Conservation (phyloP, 2,113 vertebrate species). For the Stictonetta naevosa region DNA sequence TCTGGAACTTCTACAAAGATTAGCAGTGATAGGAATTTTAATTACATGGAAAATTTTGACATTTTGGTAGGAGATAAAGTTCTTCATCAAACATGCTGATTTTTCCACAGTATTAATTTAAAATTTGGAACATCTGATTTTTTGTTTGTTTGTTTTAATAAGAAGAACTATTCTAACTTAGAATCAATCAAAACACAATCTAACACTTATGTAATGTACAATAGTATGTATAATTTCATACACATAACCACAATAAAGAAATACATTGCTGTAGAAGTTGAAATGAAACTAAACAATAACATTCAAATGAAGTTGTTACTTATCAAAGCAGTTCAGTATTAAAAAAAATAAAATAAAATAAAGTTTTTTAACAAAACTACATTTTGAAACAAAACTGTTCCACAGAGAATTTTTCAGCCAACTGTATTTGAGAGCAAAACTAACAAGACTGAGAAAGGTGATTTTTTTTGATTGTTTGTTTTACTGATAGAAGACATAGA, state of each 20-base stretch:
- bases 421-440: not conserved
- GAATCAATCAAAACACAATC: not conserved
- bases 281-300: not conserved
- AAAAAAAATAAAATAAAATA: no score
- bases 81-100: not conserved
- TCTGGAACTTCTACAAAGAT: not conserved
- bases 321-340: not conserved
- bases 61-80: not conserved
- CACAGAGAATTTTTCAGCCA: not conserved
- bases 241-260: not conserved
- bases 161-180: not conserved
- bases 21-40: not conserved
- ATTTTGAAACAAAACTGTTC: not conserved
- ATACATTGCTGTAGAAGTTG: not conserved
- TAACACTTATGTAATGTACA: not conserved
- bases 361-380: not conserved
- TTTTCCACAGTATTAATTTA: not conserved
- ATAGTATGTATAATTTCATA: not conserved
- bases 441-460: not conserved
- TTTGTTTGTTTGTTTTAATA: not conserved
- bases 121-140: not conserved
- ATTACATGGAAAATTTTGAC: not conserved
- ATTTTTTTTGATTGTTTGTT: not conserved
- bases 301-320: not conserved
- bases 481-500: not conserved